Evolutionary conservation across 2,797 vertebrate genomes (phyloP), one percentile per base, ranked within the genome.

Genomic region (Carapus acus): DNA sequence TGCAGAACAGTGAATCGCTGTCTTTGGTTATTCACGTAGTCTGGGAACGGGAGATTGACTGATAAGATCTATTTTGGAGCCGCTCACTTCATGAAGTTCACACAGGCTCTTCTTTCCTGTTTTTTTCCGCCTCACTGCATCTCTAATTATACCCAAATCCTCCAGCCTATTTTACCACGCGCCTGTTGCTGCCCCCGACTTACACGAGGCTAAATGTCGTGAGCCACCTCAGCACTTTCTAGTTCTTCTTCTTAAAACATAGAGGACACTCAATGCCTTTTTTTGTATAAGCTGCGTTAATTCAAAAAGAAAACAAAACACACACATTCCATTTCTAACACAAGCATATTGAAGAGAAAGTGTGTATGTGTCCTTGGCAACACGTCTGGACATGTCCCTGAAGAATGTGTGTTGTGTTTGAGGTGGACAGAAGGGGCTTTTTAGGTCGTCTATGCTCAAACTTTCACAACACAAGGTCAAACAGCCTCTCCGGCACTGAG

Each of bases 31-130:
- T 62, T 56, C 31, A 37, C 59, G 20, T 57, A 51, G 50, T 77
- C 67, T 70, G 65, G 58, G 52, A 69, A 54, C 53, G 67, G 71
- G 64, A 78, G 56, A 51, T 69, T 49, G 7, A 19, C 40, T 71
- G 77, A 84, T 84, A 78, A 74, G 52, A 80, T 80, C 80, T 79
- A 69, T 77, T 77, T 67, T 77, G 74, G 77, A 81, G 79, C 58
- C 58, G 17, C 43, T 20, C 31, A 60, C 46, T 69, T 70, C 58
- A 60, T 34, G 40, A 57, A 44, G 29, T 39, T 37, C 42, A 19
- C 43, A 23, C 67, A 33, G 69, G 47, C 60, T 68, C 64, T 63
- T 65, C 48, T 59, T 49, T 40, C 57, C 58, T 51, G 44, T 57
- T 74, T 74, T 49, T 27, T 20, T 21, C 2, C 27, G 6, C 11